These are phyloP conservation scores for Limanda limanda DNA, from an alignment of 2,113 vertebrate genomes.

Conservation along the genomic window DNA sequence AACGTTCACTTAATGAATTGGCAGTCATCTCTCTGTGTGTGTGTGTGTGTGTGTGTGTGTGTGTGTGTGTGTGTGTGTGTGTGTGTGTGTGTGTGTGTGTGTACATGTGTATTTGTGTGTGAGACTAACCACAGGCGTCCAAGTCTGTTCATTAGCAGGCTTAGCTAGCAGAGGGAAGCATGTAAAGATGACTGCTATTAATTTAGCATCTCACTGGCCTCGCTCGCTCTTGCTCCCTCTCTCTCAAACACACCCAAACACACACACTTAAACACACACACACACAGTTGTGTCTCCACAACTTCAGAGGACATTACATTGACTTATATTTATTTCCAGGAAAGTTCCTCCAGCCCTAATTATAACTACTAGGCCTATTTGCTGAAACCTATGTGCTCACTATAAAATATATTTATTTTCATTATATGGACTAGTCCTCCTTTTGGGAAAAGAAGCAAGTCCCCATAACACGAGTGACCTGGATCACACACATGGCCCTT, in stretches of 20 bases:
- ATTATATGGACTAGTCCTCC: too few relatives aligned
- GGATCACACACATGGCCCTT: neutral
- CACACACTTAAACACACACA: neutral
- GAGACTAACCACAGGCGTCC: conserved; percentile 68
- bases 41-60: conserved; percentile 40
- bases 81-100: conserved; percentile 38
- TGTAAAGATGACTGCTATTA: conserved; percentile 80
- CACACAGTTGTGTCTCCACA: neutral
- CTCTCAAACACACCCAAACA: conserved; percentile 12
- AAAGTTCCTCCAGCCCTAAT: neutral
- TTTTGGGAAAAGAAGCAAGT: too few relatives aligned
- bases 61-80: conserved; percentile 39
- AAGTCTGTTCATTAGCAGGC: conserved; percentile 81
- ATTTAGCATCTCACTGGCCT: conserved; percentile 77
- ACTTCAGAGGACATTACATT: conserved; percentile 5
- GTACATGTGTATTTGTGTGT: conserved; percentile 22
- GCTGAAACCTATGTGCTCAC: neutral
- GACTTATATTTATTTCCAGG: neutral
- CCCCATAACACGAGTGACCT: too few relatives aligned
- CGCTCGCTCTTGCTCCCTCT: conserved; percentile 16
- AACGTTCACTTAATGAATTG: conserved; percentile 79
- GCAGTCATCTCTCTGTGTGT: conserved; percentile 67
- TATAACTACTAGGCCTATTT: neutral
- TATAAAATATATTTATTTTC: too few relatives aligned
- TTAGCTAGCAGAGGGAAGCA: conserved; percentile 72